phyloP scores from a whole-genome alignment of 1,140 invertebrate genomes.

The Cyrtorhinus lividipennis region DNA sequence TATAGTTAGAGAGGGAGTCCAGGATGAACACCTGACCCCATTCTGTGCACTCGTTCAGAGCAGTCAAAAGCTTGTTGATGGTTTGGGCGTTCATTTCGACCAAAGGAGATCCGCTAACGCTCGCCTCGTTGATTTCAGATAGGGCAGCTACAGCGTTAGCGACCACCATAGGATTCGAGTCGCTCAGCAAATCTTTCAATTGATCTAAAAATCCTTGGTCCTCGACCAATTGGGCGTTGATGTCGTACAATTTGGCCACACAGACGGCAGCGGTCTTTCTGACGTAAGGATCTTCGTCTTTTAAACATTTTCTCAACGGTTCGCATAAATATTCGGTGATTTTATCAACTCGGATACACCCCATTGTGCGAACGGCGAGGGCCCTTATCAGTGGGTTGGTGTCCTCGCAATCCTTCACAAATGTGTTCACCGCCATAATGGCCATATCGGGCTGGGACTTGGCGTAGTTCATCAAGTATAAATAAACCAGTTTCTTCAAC shows the following conservation, averaged over 20 bases:
- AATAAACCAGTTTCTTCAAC: constrained; percentile 96
- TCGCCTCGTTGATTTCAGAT: constrained; percentile 96
- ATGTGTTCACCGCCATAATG: constrained; percentile 99
- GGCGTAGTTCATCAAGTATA: constrained; percentile 99
- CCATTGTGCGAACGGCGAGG: constrained; percentile 97
- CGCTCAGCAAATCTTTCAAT: constrained; percentile 89
- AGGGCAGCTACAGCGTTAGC: constrained; percentile 98
- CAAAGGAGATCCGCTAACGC: constrained; percentile 75
- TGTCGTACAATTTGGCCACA: constrained; percentile 98
- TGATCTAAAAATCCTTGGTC: constrained; percentile 98
- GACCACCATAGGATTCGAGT: constrained; percentile 99
- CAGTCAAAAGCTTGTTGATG: constrained; percentile 96
- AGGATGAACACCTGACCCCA: constrained; percentile 99
- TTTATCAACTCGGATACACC: constrained; percentile 98
- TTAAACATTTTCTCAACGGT: constrained; percentile 92
- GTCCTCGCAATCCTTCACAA: constrained; percentile 99
- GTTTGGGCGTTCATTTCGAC: constrained; percentile 96
- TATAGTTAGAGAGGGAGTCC: constrained; percentile 94
- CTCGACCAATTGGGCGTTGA: constrained; percentile 93
- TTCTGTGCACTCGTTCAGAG: constrained; percentile 97
- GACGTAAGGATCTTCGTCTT: constrained; percentile 99
- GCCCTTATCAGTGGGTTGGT: constrained; percentile 98
- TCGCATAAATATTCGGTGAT: constrained; percentile 99
- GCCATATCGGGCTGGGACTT: constrained; percentile 99
- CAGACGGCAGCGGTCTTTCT: constrained; percentile 98